Base-by-base conservation (phyloP, 2,888 invertebrate genomes). In the Ephialtes manifestator region DNA sequence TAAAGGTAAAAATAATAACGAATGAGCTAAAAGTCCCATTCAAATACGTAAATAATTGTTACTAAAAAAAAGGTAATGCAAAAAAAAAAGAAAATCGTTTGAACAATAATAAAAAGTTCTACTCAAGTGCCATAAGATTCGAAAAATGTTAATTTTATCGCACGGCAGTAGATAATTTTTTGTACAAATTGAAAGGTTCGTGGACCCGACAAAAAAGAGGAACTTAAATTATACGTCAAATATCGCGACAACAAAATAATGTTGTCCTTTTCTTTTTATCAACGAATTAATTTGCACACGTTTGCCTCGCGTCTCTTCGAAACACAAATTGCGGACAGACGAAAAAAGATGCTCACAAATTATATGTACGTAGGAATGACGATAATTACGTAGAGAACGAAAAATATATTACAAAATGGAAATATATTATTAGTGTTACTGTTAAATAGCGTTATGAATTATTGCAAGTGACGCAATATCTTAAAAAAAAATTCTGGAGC, bases 291-390 rank as follows among this genome's bases (percentile, higher is more conserved):
- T 63, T 63, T n/a, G 55, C 63, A 63, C 31, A 63, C 8, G 24
- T 58, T 58, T 58, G 24, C 28, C 58, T 28, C 18, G 24, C 28
- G 10, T 58, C 28, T 58, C 24, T 71, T 53, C 15, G 68, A 68
- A 68, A 48, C 20, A 39, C 43, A n/a, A 67, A 68, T 71, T 28
- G n/a, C 81, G 15, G 11, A 15, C 5, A 15, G 15, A 46, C 28
- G 11, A 67, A 67, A 83, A 81, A 82, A 78, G 85, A 88, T 90
- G 91, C 90, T 91, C 89, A 89, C 72, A 88, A 89, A 89, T 88
- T 87, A 87, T 87, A 88, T 81, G 67, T 86, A 89, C 86, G 87
- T 90, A 88, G 83, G 86, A 86, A 88, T 71, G 78, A 85, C 53
- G 80, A 87, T 75, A 86, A 87, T 90, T 90, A 86, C 83, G 81